Conservation (phyloP, 2,888 invertebrate genomes). For the Ochlodes sylvanus region DNA sequence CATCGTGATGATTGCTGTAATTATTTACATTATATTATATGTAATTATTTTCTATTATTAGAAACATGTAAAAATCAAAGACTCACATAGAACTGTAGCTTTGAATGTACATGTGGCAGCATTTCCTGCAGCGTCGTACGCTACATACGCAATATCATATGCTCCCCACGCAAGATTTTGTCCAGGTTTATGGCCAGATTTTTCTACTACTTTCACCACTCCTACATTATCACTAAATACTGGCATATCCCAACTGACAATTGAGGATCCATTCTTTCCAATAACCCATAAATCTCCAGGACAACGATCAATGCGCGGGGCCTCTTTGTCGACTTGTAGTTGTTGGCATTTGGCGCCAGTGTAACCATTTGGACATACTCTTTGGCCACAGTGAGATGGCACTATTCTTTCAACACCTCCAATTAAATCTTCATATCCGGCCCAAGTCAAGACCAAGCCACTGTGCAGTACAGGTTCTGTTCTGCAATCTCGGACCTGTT, state of each 20-base stretch:
- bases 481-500: constrained; percentile 96
- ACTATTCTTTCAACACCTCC: constrained; percentile 96
- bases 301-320: constrained; percentile 95
- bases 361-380: constrained; percentile 95
- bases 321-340: constrained; percentile 92
- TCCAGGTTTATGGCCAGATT: constrained; percentile 94
- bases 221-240: constrained; percentile 95
- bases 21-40: no score
- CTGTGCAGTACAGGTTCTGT: constrained; percentile 96
- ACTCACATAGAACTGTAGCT: constrained; percentile 94
- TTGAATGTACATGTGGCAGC: constrained; percentile 96
- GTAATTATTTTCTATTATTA: not conserved
- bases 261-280: constrained; percentile 95
- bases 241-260: constrained; percentile 96
- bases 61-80: not conserved
- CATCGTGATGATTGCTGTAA: not conserved
- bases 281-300: constrained; percentile 98
- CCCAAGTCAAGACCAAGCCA: constrained; percentile 95
- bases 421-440: constrained; percentile 94
- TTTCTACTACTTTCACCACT: constrained; percentile 91
- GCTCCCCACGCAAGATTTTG: constrained; percentile 95
- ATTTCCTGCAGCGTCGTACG: constrained; percentile 96
- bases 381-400: constrained; percentile 96
- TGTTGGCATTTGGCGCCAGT: constrained; percentile 94
- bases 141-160: constrained; percentile 97